Evolutionary conservation across 2,888 invertebrate species (phyloP).

Genomic region (Lasioglossum leucozonium): DNA sequence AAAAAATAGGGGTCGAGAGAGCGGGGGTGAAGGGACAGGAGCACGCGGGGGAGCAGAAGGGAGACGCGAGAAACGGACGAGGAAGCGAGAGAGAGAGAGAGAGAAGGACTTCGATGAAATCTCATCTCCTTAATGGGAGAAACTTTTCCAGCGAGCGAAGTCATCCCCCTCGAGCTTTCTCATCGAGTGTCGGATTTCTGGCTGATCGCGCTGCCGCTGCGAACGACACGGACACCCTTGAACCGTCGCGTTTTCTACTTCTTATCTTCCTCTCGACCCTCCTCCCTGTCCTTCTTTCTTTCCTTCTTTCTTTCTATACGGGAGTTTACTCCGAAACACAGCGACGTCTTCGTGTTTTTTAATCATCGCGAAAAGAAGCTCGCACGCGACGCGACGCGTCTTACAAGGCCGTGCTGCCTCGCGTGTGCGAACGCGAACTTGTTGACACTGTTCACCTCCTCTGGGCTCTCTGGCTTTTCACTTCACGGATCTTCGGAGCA

Average conservation of each 20-base stretch:
- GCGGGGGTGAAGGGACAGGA: neutral
- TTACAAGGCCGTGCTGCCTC: constrained; percentile 69
- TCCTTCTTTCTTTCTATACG: constrained; percentile 7
- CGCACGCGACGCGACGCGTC: constrained; percentile 46
- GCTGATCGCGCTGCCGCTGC: constrained; percentile 61
- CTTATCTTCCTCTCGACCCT: neutral
- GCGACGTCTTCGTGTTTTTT: constrained; percentile 59
- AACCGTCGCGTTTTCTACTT: constrained; percentile 17
- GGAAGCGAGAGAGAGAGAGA: constrained; percentile 4
- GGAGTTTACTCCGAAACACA: constrained; percentile 47
- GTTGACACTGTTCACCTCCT: neutral
- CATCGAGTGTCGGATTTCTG: constrained; percentile 73
- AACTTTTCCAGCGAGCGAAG: constrained; percentile 66
- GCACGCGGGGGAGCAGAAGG: constrained; percentile 11
- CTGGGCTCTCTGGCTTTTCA: neutral
- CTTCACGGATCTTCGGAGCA: neutral
- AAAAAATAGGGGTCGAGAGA: constrained; percentile 42
- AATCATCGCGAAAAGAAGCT: constrained; percentile 58
- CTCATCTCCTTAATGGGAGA: constrained; percentile 74
- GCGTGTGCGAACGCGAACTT: neutral
- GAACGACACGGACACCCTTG: constrained; percentile 58
- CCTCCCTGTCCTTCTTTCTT: neutral
- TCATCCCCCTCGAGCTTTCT: constrained; percentile 66
- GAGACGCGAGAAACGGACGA: neutral
- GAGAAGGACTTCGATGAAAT: constrained; percentile 67